Percentiles rank a stretch among this genome's conserved stretches.
phyloP scores from a whole-genome alignment of 1,140 invertebrate species.

The Myzus persicae region DNA sequence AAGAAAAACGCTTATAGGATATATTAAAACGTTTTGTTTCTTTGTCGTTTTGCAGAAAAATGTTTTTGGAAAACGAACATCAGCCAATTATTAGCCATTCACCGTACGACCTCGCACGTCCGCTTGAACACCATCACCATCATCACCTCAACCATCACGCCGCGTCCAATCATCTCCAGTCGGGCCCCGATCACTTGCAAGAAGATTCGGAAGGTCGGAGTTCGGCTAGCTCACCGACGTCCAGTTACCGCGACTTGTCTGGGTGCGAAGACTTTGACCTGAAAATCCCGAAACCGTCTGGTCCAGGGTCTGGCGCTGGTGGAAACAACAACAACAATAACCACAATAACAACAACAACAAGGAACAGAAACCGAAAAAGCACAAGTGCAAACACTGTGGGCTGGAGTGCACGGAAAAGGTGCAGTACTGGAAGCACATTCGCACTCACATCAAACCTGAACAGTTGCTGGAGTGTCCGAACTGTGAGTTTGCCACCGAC shows the following conservation, averaged over 20 bases:
- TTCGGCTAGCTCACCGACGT: conserved; percentile 42
- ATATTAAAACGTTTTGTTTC: conserved; percentile 18
- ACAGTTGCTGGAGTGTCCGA: conserved; percentile 87
- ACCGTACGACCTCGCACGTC: conserved; percentile 6
- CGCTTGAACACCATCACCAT: conserved; percentile 20
- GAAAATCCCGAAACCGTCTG: conserved; percentile 36
- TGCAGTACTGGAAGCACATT: conserved; percentile 93
- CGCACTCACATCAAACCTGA: conserved; percentile 89
- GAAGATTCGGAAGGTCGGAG: conserved; percentile 49
- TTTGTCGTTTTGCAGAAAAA: conserved; percentile 40
- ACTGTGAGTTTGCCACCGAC: conserved; percentile 97
- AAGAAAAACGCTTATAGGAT: background rate
- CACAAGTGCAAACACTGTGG: conserved; percentile 87
- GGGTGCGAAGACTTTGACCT: conserved; percentile 49
- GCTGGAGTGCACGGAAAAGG: conserved; percentile 83
- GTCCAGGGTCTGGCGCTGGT: background rate
- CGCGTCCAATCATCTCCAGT: background rate
- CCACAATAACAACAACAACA: conserved; percentile 39
- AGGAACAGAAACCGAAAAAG: conserved; percentile 56
- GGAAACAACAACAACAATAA: background rate
- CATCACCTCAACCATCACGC: background rate
- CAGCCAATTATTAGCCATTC: conserved; percentile 42
- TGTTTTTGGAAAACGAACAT: conserved; percentile 57
- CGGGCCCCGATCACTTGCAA: background rate
- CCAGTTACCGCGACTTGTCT: conserved; percentile 41